Conservation (phyloP, 2,888 invertebrate species). For the Julus scanicus region DNA sequence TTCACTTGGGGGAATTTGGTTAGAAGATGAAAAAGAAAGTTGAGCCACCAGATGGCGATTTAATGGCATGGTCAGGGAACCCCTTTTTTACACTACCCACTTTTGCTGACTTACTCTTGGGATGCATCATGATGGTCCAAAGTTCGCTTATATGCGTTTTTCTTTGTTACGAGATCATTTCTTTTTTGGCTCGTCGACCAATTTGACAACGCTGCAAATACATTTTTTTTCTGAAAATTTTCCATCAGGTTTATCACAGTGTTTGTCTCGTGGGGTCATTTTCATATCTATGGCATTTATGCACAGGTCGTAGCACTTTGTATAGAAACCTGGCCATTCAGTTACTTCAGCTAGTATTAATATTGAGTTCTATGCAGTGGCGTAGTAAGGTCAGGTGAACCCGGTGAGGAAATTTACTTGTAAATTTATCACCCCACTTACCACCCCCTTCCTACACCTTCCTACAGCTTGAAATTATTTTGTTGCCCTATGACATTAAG, state of each 20-base stretch:
- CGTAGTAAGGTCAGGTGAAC: too few species aligned
- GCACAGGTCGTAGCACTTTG: not conserved
- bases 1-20: constrained; percentile 39
- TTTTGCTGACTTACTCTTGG: not conserved
- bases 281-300: not conserved
- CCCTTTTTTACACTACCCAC: not conserved
- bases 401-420: too few species aligned
- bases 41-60: not conserved
- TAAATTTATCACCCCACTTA: too few species aligned
- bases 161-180: not conserved
- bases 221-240: not conserved
- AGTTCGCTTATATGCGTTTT: not conserved
- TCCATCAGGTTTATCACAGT: constrained; percentile 28
- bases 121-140: not conserved
- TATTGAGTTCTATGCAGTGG: not conserved
- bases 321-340: not conserved
- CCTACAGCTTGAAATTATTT: too few species aligned
- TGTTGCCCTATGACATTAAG: too few species aligned
- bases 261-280: constrained; percentile 30
- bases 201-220: constrained; percentile 32
- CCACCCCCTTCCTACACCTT: too few species aligned
- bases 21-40: not conserved
- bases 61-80: constrained; percentile 36
- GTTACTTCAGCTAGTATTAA: not conserved
- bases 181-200: not conserved